Evolutionary conservation across 2,888 invertebrate genomes (phyloP).

Genomic region (Tachina lurida): DNA sequence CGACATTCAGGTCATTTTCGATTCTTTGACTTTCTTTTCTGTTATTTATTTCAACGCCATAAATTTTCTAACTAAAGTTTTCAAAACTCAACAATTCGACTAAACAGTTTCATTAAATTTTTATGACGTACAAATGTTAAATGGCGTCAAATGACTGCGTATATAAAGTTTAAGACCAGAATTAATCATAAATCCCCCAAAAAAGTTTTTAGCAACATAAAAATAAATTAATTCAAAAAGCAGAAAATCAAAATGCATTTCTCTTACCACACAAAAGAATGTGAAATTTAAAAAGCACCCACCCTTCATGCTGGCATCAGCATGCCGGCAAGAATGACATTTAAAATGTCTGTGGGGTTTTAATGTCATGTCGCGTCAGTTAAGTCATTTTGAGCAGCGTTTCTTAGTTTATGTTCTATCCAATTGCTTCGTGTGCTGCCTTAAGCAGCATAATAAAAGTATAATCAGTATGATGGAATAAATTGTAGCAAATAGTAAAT

Average conservation of each 20-base stretch:
- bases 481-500: conserved; percentile 51
- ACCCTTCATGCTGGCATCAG: not conserved
- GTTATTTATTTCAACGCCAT: too few species aligned
- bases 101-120: conserved; percentile 4
- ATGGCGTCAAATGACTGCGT: conserved; percentile 32
- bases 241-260: conserved; percentile 1
- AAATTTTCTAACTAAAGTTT: too few species aligned
- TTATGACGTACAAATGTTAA: not conserved
- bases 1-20: too few species aligned
- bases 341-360: conserved; percentile 29
- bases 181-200: conserved; percentile 25
- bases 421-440: not conserved
- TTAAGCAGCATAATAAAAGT: conserved; percentile 45
- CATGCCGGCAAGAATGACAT: conserved; percentile 25
- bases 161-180: conserved; percentile 9
- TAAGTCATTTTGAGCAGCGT: conserved; percentile 17
- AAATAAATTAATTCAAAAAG: not conserved
- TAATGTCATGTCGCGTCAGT: conserved; percentile 33
- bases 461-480: conserved; percentile 42
- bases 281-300: not conserved
- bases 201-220: not conserved
- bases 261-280: not conserved
- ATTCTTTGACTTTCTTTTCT: too few species aligned
- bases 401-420: not conserved
- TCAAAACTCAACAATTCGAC: not conserved